Conservation (phyloP, 2,888 invertebrate species). For the Charanyca ferruginea region DNA sequence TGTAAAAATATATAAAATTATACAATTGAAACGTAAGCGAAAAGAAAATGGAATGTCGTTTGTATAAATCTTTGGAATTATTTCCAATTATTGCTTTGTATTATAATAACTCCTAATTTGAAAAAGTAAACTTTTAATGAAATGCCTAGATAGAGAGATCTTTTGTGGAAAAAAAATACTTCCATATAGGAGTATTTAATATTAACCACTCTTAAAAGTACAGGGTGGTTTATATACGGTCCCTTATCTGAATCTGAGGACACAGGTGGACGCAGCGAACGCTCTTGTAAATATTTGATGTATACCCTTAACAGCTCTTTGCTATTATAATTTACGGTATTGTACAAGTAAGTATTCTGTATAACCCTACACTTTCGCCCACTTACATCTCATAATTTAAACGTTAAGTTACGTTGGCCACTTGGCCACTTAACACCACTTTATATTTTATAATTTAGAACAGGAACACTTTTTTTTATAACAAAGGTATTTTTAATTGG, state of each 20-base stretch:
- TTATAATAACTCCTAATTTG: background rate
- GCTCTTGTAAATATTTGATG: conserved; percentile 85
- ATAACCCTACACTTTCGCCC: conserved; percentile 51
- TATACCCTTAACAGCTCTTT: conserved; percentile 79
- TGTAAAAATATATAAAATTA: conserved; percentile 49
- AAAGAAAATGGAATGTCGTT: conserved; percentile 6
- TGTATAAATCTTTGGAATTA: conserved; percentile 5
- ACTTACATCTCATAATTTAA: conserved; percentile 54
- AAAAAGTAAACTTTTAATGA: conserved; percentile 2
- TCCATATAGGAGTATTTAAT: conserved; percentile 14
- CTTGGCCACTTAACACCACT: conserved; percentile 26
- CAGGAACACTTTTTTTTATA: background rate
- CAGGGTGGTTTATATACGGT: conserved; percentile 68
- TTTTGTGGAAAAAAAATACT: conserved; percentile 8
- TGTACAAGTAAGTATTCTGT: conserved; percentile 46
- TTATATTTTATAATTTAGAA: conserved; percentile 33
- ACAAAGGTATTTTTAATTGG: background rate
- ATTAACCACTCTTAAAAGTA: conserved; percentile 63
- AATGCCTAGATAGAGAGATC: background rate
- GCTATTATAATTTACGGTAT: conserved; percentile 72
- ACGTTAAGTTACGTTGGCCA: conserved; percentile 36
- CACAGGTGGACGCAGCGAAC: conserved; percentile 84
- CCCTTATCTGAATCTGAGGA: conserved; percentile 72
- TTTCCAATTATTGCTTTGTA: background rate
- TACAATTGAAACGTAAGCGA: conserved; percentile 38